Evolutionary conservation across 2,888 invertebrate species (phyloP).

Genomic region (Eupithecia subumbrata): DNA sequence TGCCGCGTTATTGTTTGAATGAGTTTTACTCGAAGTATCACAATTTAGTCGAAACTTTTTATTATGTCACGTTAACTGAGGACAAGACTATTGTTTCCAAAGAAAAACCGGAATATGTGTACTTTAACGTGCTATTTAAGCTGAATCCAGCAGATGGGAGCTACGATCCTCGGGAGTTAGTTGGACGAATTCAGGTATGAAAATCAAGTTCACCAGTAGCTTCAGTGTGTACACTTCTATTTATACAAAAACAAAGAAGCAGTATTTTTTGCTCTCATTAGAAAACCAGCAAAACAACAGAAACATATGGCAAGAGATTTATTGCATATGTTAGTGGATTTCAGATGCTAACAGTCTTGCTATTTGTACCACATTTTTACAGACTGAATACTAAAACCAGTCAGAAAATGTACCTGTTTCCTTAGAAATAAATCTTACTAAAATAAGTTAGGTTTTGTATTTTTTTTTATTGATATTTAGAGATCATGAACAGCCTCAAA

Average conservation of each 20-base stretch:
- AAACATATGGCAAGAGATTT: not conserved
- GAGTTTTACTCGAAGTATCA: slow-evolving; percentile 77
- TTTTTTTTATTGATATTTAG: no score
- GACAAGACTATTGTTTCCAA: slow-evolving; percentile 65
- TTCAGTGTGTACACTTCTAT: not conserved
- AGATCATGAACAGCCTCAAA: not conserved
- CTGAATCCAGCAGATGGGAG: slow-evolving; percentile 73
- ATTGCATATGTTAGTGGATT: not conserved
- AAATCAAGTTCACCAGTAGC: not conserved
- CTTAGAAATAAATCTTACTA: no score
- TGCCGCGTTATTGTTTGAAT: slow-evolving; percentile 73
- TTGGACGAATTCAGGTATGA: slow-evolving; percentile 76
- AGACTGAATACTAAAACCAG: not conserved
- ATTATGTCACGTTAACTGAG: slow-evolving; percentile 78
- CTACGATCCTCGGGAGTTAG: slow-evolving; percentile 71
- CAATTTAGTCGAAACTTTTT: slow-evolving; percentile 81
- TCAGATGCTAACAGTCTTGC: not conserved
- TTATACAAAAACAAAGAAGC: not conserved
- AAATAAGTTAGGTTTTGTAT: not conserved
- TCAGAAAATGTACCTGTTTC: not conserved
- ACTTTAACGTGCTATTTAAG: slow-evolving; percentile 75
- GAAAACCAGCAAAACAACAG: not conserved
- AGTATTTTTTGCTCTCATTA: not conserved
- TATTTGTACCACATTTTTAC: not conserved
- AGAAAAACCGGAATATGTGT: slow-evolving; percentile 72